Base-by-base conservation (phyloP, 2,888 invertebrate genomes). In the Lithophane leautieri region DNA sequence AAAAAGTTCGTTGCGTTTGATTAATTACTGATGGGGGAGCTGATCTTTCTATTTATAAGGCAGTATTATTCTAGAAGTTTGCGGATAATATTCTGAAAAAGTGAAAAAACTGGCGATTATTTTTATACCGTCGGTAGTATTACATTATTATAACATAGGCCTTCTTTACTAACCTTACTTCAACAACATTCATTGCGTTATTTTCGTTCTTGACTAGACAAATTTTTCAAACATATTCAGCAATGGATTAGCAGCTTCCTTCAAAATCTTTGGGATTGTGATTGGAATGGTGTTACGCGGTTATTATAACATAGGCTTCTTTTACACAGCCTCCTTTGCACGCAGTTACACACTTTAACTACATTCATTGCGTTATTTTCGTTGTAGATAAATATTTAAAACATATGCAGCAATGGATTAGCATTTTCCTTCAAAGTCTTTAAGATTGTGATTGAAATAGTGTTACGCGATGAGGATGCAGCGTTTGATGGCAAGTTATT, bases 11-110 rank as follows among this genome's bases (percentile, higher is more conserved):
- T 80, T 60, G 70, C 73, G 68, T 71, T 86, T 88, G 88, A 91
- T 91, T 91, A 91, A 91, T 91, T 90, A 86, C 86, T 88, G 88
- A 85, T 81, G 84, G 70, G 81, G 77, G 70, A 82, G 81, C 71
- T 72, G 71, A 79, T 78, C 72, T 77, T 83, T 71, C 87, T 86
- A 88, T 87, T 88, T 83, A 87, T 71, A 84, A 69, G 56, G 63
- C 79, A 70, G 76, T 61, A 42, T 81, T 84, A 82, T 73, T 86
- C 78, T 80, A 68, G 56, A 76, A 28, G n/a, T 44, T 71, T 47
- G 42, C 16, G n/a, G 50, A 78, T 69, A 61, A 65, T 42, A 9
- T 68, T 16, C 1, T 9, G 14, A 50, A 70, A 40, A 0, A 8
- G 28, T 1, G 2, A 9, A 12, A 3, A 8, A 34, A 58, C 9